phyloP scores from a whole-genome alignment of 2,888 invertebrate genomes.

The Drosophila colorata region DNA sequence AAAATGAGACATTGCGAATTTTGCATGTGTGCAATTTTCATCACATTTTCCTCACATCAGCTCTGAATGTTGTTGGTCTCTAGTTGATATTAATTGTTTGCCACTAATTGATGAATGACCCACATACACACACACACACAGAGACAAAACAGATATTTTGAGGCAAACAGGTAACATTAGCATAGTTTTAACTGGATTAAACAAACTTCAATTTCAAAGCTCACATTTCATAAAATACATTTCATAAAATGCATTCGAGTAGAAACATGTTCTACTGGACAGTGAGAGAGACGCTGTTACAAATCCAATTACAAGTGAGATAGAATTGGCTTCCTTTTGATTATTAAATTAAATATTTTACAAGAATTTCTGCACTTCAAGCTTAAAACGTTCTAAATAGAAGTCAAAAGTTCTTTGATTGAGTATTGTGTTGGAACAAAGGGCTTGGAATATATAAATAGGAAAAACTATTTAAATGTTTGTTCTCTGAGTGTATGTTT shows the following conservation, averaged over 20 bases:
- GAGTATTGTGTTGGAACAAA: no score
- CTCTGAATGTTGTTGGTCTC: slow-evolving; percentile 13
- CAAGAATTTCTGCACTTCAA: no score
- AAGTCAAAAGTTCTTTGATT: no score
- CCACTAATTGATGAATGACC: slow-evolving; percentile 22
- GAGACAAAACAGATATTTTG: not conserved
- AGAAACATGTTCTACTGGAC: no score
- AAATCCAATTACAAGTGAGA: no score
- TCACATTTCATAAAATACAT: not conserved
- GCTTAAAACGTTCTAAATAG: no score
- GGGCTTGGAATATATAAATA: no score
- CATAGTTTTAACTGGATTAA: not conserved
- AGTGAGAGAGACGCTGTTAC: no score
- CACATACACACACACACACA: not conserved
- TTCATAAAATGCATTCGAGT: not conserved
- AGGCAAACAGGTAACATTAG: not conserved
- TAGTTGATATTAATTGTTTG: slow-evolving; percentile 38
- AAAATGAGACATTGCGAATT: slow-evolving; percentile 14
- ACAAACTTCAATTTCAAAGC: not conserved
- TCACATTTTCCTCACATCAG: slow-evolving; percentile 17
- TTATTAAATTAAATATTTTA: no score
- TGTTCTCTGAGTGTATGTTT: not conserved
- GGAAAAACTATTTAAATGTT: no score
- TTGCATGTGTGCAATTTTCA: slow-evolving; percentile 20
- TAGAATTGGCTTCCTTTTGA: no score